Base-by-base conservation (phyloP, 2,113 vertebrate genomes). In the Atractosteus spatula region DNA sequence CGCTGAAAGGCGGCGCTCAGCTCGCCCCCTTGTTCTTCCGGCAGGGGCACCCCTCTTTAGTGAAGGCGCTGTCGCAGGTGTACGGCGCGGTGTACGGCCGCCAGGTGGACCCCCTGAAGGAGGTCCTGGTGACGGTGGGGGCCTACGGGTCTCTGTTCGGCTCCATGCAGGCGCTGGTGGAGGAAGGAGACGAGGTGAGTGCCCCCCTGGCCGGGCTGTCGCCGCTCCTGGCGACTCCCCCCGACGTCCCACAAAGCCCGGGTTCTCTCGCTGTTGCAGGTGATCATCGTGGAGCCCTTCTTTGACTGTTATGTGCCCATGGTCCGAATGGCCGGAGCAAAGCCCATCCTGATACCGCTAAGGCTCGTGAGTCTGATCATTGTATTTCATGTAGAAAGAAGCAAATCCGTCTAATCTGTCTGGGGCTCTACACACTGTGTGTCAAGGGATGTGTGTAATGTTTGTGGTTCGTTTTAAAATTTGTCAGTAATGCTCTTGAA, bases 231-330 rank as follows among this genome's bases (percentile, higher is more conserved):
- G 2, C 29, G 29, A 29, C 29, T 29, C 29, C 29, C 17, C 29
- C 29, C 1, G 29, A 29, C 29, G 29, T 29, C 29, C 29, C 29
- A 29, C 29, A 29, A 29, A 29, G 29, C 29, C 29, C 29, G 29
- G 29, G 29, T 29, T 29, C 29, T 29, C 29, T 29, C 41, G n/a
- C 14, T 59, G 14, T 71, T 79, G 3, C 47, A 99, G 97, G 95
- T 99, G 65, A 95, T 99, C 86, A 94, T 99, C 72, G 95, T 98
- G 59, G 95, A 97, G 65, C 97, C 97, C 11, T 99, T 94, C 86
- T 99, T 91, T 74, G 96, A 98, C 69, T 99, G 95, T 80, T 98
- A 98, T 0, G 92, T 94, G 12, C 92, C 96, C 1, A 97, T 98
- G 97, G 93, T 98, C 17, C 93, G 83, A 78, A 99, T 99, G 97